Evolutionary conservation across 2,113 vertebrate species (phyloP), one percentile per base, ranked within the genome.

Genomic region (Aphyosemion australe): DNA sequence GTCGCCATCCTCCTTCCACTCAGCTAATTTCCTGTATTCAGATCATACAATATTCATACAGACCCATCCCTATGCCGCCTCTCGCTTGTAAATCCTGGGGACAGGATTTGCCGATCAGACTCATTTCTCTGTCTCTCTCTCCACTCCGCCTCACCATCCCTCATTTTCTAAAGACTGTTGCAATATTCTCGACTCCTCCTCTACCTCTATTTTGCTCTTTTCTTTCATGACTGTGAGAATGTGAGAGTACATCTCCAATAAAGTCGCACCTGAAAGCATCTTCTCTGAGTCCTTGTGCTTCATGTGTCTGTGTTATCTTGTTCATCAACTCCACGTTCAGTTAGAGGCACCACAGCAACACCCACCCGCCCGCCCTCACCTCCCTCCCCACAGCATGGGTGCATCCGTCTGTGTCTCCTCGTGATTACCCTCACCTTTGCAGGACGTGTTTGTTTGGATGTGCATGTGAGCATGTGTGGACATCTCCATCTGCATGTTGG

Each of bases 201-300:
- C 79, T 78, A 75, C 84, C 74, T 85, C 62, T 67, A 43, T 52
- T 58, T 48, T 9, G 46, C 46, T 48, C 46, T 48, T 78, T 56
- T 74, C 62, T 83, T 79, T 88, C 87, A 89, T 88, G 79, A 66
- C 84, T 82, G 83, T 88, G 85, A 85, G 89, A 80, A 83, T 68
- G 79, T 89, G 83, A 69, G 85, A 69, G 77, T 84, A 67, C 87
- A 84, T 76, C 76, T 90, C 74, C 69, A 92, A 91, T 89, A 92
- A 93, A 93, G 85, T 87, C 87, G 74, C 84, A 89, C 88, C 87
- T 94, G 90, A 94, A 94, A 94, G 88, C 91, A 93, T 93, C 84
- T 88, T 87, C 79, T 91, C 88, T 63, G 91, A 88, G 91, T 94
- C 92, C 76, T 92, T 86, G 91, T 94, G 91, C 91, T 93, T 93